Conservation (phyloP, 2,888 invertebrate genomes). For the Sicus ferrugineus region DNA sequence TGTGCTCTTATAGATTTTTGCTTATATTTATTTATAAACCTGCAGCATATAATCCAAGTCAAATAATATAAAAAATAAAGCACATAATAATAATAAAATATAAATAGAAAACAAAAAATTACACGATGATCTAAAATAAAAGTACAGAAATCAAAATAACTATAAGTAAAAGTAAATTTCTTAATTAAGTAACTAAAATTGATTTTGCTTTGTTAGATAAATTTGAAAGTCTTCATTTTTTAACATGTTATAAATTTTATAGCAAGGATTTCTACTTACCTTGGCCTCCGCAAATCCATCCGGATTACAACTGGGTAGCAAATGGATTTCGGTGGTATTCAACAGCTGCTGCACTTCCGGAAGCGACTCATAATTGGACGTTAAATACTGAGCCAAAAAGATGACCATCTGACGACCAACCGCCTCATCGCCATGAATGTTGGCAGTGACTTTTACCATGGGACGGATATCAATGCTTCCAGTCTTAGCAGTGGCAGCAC, state of each 20-base stretch:
- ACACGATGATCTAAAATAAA: no score
- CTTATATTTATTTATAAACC: background rate
- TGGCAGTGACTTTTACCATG: slow-evolving; percentile 91
- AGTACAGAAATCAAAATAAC: background rate
- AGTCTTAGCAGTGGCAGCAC: slow-evolving; percentile 66
- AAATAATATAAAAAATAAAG: no score
- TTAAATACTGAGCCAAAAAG: slow-evolving; percentile 82
- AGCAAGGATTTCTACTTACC: slow-evolving; percentile 67
- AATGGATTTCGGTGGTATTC: slow-evolving; percentile 87
- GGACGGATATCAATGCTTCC: slow-evolving; percentile 71
- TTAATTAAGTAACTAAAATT: background rate
- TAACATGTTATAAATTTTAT: background rate
- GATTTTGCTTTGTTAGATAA: background rate
- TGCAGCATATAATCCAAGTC: no score
- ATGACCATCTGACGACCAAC: slow-evolving; percentile 85
- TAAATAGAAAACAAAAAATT: no score
- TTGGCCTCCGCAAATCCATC: slow-evolving; percentile 88
- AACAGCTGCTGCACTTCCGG: slow-evolving; percentile 70
- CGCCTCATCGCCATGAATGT: slow-evolving; percentile 95
- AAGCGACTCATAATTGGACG: slow-evolving; percentile 75
- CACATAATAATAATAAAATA: no score
- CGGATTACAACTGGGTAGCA: slow-evolving; percentile 97
- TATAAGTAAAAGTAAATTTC: background rate
- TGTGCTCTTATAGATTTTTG: background rate
- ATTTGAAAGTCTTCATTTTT: no score